Evolutionary conservation across 2,888 invertebrate genomes (phyloP).

Genomic region (Cloeon dipterum): DNA sequence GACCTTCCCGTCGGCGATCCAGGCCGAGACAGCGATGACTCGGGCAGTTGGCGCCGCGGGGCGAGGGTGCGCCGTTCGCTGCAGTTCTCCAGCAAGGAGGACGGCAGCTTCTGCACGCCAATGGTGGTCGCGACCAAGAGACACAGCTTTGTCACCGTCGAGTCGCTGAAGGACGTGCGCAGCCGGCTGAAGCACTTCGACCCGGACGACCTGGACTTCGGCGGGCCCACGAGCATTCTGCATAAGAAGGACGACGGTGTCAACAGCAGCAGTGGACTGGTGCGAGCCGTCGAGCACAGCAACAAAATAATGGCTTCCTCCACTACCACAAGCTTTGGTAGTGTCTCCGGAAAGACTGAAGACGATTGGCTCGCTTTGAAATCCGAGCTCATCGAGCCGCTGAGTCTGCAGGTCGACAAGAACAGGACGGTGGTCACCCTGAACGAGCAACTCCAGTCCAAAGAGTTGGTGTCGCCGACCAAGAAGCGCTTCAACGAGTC

Average conservation of each 20-base stretch:
- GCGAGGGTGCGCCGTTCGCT: constrained; percentile 38
- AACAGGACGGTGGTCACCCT: no score
- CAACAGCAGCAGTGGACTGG: constrained; percentile 7
- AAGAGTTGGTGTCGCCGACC: not conserved
- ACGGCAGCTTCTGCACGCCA: constrained; percentile 1
- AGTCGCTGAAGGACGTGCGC: constrained; percentile 31
- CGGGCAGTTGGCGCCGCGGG: constrained; percentile 31
- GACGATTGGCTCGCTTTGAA: no score
- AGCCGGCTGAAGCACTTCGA: constrained; percentile 29
- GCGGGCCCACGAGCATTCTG: constrained; percentile 3
- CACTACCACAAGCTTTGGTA: not conserved
- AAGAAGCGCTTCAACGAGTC: not conserved
- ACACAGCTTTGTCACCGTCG: constrained; percentile 30
- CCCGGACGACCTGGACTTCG: constrained; percentile 5
- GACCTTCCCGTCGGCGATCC: constrained; percentile 11
- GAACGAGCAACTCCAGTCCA: no score
- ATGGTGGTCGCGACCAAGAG: constrained; percentile 11
- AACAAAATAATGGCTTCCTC: not conserved
- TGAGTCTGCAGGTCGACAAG: no score
- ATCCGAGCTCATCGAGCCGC: no score
- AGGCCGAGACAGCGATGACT: constrained; percentile 13
- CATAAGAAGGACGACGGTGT: not conserved
- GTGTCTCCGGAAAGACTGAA: no score
- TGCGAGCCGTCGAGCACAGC: not conserved
- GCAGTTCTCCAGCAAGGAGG: constrained; percentile 26